phyloP scores from a whole-genome alignment of 2,888 invertebrate species.

The Ectemnius cavifrons region DNA sequence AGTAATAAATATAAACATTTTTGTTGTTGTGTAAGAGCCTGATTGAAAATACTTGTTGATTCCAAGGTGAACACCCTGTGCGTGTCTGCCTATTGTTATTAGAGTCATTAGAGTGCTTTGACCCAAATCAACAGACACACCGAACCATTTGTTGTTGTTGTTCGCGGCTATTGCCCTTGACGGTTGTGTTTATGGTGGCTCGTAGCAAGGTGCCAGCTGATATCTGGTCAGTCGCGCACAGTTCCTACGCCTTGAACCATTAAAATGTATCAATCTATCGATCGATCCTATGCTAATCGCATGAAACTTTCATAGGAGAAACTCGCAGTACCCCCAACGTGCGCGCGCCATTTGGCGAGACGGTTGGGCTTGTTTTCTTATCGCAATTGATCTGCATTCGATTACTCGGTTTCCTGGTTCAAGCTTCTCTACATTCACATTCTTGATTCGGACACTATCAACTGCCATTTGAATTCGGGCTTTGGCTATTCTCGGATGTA shows the following conservation, averaged over 20 bases:
- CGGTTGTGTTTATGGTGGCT: no score
- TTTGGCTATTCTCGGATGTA: no score
- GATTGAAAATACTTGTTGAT: no score
- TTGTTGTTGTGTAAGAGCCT: no score
- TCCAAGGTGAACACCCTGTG: no score
- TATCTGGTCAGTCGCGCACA: background rate
- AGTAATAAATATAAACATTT: no score
- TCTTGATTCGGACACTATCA: background rate
- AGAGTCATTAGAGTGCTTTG: no score
- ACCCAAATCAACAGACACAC: no score
- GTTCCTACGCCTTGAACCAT: conserved; percentile 10
- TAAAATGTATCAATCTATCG: conserved; percentile 46
- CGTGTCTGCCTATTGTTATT: background rate
- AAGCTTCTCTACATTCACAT: background rate
- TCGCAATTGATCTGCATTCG: background rate
- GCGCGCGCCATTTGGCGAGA: conserved; percentile 15
- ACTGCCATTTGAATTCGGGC: background rate
- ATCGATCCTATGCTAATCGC: conserved; percentile 30
- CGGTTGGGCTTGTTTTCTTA: background rate
- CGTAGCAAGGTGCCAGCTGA: conserved; percentile 15
- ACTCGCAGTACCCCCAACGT: conserved; percentile 16
- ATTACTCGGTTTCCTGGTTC: conserved; percentile 2
- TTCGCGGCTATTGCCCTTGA: no score
- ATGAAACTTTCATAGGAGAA: conserved; percentile 59
- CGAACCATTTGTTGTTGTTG: no score